Conservation (phyloP, 1,140 invertebrate species). For the Drosophila varians region DNA sequence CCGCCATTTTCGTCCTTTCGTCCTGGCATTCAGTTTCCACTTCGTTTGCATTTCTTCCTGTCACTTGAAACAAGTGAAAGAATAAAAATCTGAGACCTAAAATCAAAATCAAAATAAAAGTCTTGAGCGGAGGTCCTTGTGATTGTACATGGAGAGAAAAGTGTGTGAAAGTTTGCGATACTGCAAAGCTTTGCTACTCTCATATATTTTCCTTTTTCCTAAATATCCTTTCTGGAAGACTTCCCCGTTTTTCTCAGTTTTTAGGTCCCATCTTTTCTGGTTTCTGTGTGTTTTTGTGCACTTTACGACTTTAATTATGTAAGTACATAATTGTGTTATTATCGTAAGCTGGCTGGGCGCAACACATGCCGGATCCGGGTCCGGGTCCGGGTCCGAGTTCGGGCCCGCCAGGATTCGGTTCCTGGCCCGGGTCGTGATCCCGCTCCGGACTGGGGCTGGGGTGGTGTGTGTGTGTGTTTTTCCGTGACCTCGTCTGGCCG, state of each 20-base stretch:
- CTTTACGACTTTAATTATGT: constrained; percentile 82
- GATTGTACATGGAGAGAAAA: not conserved
- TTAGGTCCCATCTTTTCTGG: not conserved
- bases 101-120: constrained; percentile 33
- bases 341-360: constrained; percentile 64
- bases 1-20: not conserved
- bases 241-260: not conserved
- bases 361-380: constrained; percentile 30
- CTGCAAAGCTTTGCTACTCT: no score
- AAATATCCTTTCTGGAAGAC: no score
- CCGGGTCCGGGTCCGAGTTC: constrained; percentile 1
- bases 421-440: constrained; percentile 21
- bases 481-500: constrained; percentile 61
- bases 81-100: constrained; percentile 13
- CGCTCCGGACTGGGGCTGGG: not conserved
- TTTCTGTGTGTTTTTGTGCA: constrained; percentile 61
- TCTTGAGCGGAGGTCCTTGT: constrained; percentile 1
- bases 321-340: constrained; percentile 82
- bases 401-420: not conserved
- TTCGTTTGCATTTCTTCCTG: constrained; percentile 45
- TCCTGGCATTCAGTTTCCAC: constrained; percentile 25
- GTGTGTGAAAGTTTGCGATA: no score
- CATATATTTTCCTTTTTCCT: not conserved
- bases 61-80: constrained; percentile 29
- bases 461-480: constrained; percentile 17